These are phyloP conservation scores for Burhinus oedicnemus DNA, from an alignment of 2,113 vertebrate genomes.

Conservation along the genomic window DNA sequence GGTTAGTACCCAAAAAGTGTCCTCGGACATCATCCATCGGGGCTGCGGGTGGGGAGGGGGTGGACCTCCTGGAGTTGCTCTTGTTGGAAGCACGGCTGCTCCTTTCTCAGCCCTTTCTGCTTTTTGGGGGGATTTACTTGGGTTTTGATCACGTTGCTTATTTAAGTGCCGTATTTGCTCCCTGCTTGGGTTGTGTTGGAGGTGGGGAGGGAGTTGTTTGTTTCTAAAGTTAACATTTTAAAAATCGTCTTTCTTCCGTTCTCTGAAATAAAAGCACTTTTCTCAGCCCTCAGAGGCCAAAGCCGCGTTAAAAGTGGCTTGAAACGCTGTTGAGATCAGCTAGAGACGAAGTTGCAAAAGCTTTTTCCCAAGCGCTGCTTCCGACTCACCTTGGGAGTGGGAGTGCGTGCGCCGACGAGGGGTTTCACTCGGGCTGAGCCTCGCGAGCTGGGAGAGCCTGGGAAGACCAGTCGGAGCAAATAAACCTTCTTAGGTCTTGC, in stretches of 20 bases:
- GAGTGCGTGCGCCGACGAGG: neutral
- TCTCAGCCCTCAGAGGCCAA: neutral
- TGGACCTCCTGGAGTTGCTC: neutral
- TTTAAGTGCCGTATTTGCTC: neutral
- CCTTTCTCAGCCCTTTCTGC: neutral
- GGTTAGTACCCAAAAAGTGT: slow-evolving; percentile 76
- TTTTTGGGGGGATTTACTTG: neutral
- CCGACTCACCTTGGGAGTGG: neutral
- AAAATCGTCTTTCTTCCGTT: neutral
- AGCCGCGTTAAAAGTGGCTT: neutral
- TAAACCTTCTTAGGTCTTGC: neutral
- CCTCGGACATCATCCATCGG: neutral
- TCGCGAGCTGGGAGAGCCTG: neutral
- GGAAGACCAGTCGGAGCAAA: neutral
- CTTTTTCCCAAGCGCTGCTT: neutral
- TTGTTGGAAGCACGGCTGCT: neutral
- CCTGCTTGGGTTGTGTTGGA: neutral
- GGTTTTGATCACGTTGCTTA: fast-evolving
- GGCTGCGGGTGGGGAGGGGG: neutral
- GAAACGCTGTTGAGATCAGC: neutral
- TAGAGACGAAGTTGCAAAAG: neutral
- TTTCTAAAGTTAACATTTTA: neutral
- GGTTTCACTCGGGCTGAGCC: neutral
- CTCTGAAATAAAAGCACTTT: neutral
- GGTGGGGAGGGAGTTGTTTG: neutral